Evolutionary conservation across 1,140 invertebrate genomes (phyloP).

Genomic region (Hyles euphorbiae): DNA sequence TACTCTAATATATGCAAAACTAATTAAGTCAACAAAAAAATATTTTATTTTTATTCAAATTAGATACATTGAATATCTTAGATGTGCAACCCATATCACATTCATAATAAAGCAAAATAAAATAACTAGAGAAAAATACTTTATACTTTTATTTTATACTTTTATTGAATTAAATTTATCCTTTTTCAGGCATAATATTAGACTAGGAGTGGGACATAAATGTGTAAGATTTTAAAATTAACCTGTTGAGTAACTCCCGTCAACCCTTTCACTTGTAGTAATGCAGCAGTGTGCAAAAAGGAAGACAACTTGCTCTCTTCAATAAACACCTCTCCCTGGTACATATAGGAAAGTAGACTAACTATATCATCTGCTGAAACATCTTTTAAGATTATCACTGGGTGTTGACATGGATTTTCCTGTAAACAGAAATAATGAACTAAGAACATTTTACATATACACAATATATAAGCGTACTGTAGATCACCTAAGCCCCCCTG

Average conservation of each 20-base stretch:
- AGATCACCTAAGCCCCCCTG: too few relatives aligned
- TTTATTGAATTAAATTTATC: too few relatives aligned
- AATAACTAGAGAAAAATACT: too few relatives aligned
- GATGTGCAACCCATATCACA: too few relatives aligned
- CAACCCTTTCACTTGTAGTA: constrained; percentile 84
- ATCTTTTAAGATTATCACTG: constrained; percentile 87
- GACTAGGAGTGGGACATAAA: neutral
- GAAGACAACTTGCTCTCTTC: constrained; percentile 82
- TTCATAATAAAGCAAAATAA: too few relatives aligned
- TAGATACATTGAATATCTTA: too few relatives aligned
- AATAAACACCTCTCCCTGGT: constrained; percentile 86
- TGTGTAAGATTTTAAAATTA: constrained; percentile 3
- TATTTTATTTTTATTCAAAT: neutral
- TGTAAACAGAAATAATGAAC: constrained; percentile 40
- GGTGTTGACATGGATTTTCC: constrained; percentile 90
- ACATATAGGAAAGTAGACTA: constrained; percentile 85
- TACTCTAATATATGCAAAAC: too few relatives aligned
- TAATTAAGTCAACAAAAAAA: neutral
- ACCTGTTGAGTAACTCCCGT: constrained; percentile 67
- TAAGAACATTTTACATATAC: neutral
- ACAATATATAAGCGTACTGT: neutral
- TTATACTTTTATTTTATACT: too few relatives aligned
- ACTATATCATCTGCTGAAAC: constrained; percentile 80
- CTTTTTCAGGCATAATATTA: too few relatives aligned
- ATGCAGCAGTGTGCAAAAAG: constrained; percentile 84